A percentile compares a stretch with the other conserved stretches of the same genome.
Conservation (phyloP, 2,113 vertebrate genomes). For the Sterrhoptilus dennistouni region DNA sequence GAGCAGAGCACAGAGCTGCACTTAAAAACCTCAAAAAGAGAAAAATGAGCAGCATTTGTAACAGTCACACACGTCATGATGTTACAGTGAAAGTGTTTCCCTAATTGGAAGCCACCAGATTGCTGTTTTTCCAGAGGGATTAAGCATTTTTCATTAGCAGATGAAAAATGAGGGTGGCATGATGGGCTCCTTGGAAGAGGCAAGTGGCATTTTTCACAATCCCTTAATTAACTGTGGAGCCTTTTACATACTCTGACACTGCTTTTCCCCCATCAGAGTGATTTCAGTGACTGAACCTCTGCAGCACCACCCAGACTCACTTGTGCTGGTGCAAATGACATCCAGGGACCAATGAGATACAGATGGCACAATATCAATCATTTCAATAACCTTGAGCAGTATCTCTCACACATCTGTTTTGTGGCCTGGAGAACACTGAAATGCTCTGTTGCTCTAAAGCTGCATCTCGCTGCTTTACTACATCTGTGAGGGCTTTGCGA, state of each 20-base stretch:
- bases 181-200: not conserved
- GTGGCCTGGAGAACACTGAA: not conserved
- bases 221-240: not conserved
- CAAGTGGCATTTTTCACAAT: not conserved
- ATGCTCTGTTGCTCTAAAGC: fast-evolving
- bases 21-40: not conserved
- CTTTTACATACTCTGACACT: not conserved
- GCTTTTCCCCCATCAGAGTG: not conserved
- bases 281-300: not conserved
- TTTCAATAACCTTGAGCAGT: not conserved
- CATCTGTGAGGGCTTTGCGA: not conserved
- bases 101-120: not conserved
- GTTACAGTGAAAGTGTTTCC: not conserved
- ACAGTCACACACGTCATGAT: not conserved
- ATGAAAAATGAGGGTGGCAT: not conserved
- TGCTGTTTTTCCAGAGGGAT: not conserved
- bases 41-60: not conserved
- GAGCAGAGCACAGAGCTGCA: not conserved
- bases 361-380: not conserved
- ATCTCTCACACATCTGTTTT: not conserved
- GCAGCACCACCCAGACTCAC: fast-evolving
- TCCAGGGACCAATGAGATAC: not conserved
- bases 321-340: not conserved
- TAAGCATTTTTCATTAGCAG: not conserved
- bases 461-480: not conserved